Conservation (phyloP, 1,140 invertebrate genomes). For the Drosophila kepulauana region DNA sequence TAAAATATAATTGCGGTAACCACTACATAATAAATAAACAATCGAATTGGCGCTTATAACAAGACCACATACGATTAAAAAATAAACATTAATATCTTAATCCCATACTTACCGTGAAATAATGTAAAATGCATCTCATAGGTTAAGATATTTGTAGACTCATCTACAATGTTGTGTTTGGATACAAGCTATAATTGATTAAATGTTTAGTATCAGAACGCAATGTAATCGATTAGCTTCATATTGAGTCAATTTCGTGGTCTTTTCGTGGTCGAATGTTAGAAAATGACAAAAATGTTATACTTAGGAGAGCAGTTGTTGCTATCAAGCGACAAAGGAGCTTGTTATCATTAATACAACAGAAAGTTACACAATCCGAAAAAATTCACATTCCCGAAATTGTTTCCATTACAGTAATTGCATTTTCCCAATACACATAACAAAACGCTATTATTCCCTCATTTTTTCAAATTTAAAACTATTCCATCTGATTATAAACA, state of each 20-base stretch:
- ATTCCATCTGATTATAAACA: not conserved
- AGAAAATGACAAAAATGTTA: not conserved
- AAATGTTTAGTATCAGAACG: not conserved
- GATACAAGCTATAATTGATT: conserved; percentile 50
- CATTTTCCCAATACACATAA: conserved; percentile 49
- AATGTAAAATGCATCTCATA: conserved; percentile 21
- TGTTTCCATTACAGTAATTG: conserved; percentile 52
- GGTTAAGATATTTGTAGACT: conserved; percentile 15
- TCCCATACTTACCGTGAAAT: conserved; percentile 13
- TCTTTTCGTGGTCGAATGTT: not conserved
- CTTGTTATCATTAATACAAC: conserved; percentile 6
- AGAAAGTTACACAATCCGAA: conserved; percentile 22
- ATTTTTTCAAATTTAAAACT: not conserved
- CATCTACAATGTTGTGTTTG: conserved; percentile 51
- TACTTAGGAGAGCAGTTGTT: conserved; percentile 25
- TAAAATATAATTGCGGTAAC: conserved; percentile 21
- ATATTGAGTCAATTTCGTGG: conserved; percentile 17
- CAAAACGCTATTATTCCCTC: conserved; percentile 19
- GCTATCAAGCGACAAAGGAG: conserved; percentile 1
- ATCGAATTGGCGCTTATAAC: conserved; percentile 48
- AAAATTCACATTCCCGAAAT: conserved; percentile 38
- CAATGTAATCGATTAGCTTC: conserved; percentile 17
- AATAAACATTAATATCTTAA: conserved; percentile 38
- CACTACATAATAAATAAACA: conserved; percentile 46
- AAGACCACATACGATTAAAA: conserved; percentile 21